Evolutionary conservation across 2,888 invertebrate species (phyloP).

Genomic region (Digitonthophagus gazella): DNA sequence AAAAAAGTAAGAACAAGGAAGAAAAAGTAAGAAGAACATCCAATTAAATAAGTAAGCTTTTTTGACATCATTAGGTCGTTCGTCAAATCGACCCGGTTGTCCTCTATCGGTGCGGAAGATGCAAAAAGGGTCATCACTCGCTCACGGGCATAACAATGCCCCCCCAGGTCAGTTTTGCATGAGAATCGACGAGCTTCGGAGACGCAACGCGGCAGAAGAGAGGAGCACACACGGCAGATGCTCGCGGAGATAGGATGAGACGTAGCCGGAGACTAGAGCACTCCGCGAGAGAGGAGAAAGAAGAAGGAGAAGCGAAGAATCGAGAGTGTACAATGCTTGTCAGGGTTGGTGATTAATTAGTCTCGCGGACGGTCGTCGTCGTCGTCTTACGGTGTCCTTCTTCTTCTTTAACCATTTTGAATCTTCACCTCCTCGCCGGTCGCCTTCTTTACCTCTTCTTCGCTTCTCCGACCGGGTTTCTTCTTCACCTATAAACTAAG

Average conservation of each 20-base stretch:
- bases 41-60: too few species aligned
- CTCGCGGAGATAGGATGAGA: constrained; percentile 30
- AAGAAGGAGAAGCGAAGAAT: neutral
- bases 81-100: too few species aligned
- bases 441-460: constrained; percentile 27
- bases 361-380: constrained; percentile 31
- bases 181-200: constrained; percentile 32
- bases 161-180: constrained; percentile 40
- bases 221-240: constrained; percentile 35
- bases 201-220: neutral
- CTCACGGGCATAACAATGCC: constrained; percentile 10
- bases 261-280: neutral
- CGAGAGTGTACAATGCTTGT: constrained; percentile 37
- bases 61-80: too few species aligned
- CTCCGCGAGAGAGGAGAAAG: neutral
- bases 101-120: constrained; percentile 9
- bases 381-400: constrained; percentile 5
- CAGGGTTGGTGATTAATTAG: constrained; percentile 40
- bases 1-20: too few species aligned
- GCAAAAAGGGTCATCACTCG: constrained; percentile 1
- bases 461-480: constrained; percentile 21
- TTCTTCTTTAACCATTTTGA: constrained; percentile 31
- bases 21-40: too few species aligned
- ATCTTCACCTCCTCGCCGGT: neutral
- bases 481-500: constrained; percentile 18